Evolutionary conservation across 2,888 invertebrate genomes (phyloP), one percentile per base, ranked within the genome.

Genomic region (Temnothorax rugatulus): DNA sequence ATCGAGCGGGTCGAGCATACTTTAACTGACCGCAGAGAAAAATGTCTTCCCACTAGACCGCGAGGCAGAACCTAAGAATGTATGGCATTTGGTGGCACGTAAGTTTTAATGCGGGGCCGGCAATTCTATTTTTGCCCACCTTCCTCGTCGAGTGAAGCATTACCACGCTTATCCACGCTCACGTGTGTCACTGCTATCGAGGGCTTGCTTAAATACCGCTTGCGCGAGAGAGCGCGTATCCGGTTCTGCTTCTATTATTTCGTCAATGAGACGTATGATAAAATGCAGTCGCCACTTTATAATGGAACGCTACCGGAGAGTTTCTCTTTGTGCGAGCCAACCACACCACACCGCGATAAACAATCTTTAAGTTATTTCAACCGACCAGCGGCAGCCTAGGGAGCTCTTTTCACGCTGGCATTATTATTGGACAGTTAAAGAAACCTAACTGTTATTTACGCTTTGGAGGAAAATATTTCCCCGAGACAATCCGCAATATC

Each of bases 1-100:
- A 81, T 34, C 75, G 54, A 85, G 73, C 84, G 71, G 73, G 66
- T 86, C 85, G 83, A 29, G 68, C 79, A 77, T 87, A 88, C 88
- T 90, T 91, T 84, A 81, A 79, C 81, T 13, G 41, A 57, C 52
- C n/a, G 25, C 57, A 69, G 84, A 90, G 84, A 90, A 89, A 91
- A 90, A 90, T 91, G 52, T 21, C 86, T 68, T 86, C 88, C 84
- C 83, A 86, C 86, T 34, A 66, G 75, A 64, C 29, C 54, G 44
- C 68, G 77, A 66, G 81, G 63, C 52, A 66, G 84, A 69, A 47
- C 18, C 64, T 59, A 83, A 81, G 84, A 88, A 89, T 84, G 82
- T 52, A n/a, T 11, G 84, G 89, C 21, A 89, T 87, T 90, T 81
- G 81, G 74, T 71, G 66, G 76, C 64, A 77, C 64, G 52, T 52